Conservation (phyloP, 2,888 invertebrate genomes). For the Dicycla oo region DNA sequence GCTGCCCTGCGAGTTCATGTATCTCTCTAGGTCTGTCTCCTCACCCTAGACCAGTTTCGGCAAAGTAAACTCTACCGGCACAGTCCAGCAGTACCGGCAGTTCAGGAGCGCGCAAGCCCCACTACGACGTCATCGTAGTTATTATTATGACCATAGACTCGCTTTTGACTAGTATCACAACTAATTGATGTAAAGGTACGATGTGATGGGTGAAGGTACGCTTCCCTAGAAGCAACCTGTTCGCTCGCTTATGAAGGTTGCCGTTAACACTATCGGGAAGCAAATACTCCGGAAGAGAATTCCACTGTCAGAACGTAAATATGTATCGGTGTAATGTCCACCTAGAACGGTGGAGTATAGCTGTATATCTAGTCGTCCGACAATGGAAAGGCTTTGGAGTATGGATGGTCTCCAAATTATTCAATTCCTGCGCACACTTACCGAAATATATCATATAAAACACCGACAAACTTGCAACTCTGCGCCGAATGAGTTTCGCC, state of each 20-base stretch:
- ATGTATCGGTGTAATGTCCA: slow-evolving; percentile 9
- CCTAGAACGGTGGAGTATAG: background rate
- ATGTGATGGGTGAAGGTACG: background rate
- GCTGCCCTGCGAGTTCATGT: no score
- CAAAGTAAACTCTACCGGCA: no score
- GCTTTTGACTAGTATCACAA: background rate
- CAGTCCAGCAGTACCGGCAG: no score
- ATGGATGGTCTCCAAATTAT: slow-evolving; percentile 1
- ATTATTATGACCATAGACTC: background rate
- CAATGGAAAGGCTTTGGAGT: slow-evolving; percentile 1
- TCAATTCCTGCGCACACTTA: no score
- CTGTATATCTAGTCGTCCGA: background rate
- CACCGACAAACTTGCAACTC: background rate
- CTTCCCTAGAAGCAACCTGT: background rate
- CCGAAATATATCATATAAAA: slow-evolving; percentile 1
- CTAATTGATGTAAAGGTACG: background rate
- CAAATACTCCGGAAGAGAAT: slow-evolving; percentile 3
- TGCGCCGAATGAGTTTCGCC: background rate
- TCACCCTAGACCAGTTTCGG: no score
- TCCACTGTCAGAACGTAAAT: background rate
- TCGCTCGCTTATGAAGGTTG: background rate
- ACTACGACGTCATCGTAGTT: no score
- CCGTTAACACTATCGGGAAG: background rate
- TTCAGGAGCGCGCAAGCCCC: no score
- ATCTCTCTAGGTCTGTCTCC: no score